These are phyloP conservation scores for Aleadryas rufinucha DNA, from an alignment of 2,113 vertebrate species.

Conservation along the genomic window DNA sequence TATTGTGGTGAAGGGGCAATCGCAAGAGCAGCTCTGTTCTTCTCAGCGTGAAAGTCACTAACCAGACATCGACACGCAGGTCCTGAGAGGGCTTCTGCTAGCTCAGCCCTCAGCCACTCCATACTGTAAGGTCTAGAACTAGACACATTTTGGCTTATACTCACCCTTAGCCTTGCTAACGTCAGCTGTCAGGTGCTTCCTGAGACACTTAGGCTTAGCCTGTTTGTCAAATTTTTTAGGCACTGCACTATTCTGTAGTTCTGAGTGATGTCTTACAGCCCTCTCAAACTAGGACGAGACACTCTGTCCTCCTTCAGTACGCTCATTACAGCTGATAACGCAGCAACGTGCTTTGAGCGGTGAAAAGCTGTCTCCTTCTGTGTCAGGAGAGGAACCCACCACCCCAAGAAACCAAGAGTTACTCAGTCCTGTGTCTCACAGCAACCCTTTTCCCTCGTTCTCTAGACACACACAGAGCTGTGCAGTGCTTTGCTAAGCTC, in stretches of 20 bases:
- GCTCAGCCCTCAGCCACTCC: not conserved
- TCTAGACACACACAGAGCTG: not conserved
- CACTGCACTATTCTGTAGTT: not conserved
- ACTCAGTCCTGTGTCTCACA: not conserved
- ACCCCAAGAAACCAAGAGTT: not conserved
- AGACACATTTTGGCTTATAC: fast-evolving
- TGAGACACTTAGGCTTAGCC: not conserved
- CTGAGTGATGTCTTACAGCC: not conserved
- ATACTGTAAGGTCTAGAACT: not conserved
- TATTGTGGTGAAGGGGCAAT: not conserved
- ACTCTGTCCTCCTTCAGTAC: not conserved
- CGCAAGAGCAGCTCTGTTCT: not conserved
- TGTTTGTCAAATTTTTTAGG: not conserved
- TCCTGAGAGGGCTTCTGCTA: not conserved
- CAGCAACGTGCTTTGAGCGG: fast-evolving
- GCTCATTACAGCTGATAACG: fast-evolving
- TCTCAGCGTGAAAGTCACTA: too few relatives aligned
- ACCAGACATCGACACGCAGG: fast-evolving
- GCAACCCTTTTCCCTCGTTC: not conserved
- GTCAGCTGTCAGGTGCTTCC: not conserved
- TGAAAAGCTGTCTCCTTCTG: fast-evolving
- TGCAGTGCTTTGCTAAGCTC: not conserved
- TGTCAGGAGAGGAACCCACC: not conserved
- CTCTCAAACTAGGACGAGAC: fast-evolving
- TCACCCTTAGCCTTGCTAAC: not conserved